Conservation (phyloP, 2,888 invertebrate genomes). For the Ormyrus rosae region DNA sequence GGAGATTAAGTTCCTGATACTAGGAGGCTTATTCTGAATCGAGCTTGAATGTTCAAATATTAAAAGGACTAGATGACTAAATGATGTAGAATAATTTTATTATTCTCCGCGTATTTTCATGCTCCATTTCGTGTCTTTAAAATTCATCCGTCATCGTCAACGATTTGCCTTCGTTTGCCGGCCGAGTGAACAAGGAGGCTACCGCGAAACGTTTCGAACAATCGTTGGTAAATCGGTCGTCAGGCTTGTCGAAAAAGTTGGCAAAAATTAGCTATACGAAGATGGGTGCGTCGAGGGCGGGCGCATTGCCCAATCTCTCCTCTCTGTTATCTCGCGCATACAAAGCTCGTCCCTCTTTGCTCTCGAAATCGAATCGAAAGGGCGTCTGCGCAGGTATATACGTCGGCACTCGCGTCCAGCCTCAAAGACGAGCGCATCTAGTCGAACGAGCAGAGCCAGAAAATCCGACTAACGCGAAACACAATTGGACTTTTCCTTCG, state of each 20-base stretch:
- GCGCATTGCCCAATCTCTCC: conserved; percentile 29
- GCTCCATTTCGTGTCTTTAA: not conserved
- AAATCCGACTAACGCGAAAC: conserved; percentile 36
- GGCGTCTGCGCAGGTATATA: not conserved
- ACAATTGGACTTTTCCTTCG: conserved; percentile 58
- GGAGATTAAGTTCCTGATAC: conserved; percentile 24
- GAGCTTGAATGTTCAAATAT: not conserved
- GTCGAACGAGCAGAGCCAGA: conserved; percentile 36
- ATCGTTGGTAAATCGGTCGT: not conserved
- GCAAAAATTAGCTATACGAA: not conserved
- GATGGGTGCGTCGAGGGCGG: not conserved
- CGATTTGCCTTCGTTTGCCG: not conserved
- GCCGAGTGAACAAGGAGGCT: not conserved
- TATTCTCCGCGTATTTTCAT: too few relatives aligned
- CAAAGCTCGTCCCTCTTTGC: conserved; percentile 10
- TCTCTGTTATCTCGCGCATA: not conserved
- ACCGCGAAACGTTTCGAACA: not conserved
- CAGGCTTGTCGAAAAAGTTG: not conserved
- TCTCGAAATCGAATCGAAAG: conserved; percentile 41
- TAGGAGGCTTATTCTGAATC: conserved; percentile 5
- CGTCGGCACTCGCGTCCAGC: not conserved
- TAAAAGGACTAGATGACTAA: not conserved
- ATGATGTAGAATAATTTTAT: not conserved
- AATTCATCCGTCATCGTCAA: conserved; percentile 16
- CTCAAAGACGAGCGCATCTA: not conserved